Evolutionary conservation across 2,113 vertebrate species (phyloP).

Genomic region (Pavo muticus): DNA sequence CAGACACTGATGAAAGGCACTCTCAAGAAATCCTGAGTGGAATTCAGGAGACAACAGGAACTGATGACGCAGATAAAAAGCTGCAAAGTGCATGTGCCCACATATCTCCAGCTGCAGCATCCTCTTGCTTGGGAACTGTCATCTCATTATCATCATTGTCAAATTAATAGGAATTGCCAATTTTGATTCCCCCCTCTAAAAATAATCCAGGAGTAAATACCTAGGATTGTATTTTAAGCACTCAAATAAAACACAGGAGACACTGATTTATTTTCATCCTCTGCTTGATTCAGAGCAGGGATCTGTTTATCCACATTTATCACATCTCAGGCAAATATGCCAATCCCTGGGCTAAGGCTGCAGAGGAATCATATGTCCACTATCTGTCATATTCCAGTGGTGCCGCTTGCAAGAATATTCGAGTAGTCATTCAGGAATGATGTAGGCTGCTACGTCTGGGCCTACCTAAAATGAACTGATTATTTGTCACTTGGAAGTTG

Average conservation of each 20-base stretch:
- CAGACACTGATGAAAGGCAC: background rate
- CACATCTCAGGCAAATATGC: background rate
- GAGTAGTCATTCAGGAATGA: background rate
- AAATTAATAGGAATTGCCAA: background rate
- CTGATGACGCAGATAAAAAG: background rate
- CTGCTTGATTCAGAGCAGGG: background rate
- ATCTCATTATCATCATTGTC: background rate
- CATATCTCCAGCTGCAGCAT: background rate
- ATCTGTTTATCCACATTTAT: background rate
- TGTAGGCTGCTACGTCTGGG: background rate
- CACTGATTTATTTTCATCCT: background rate
- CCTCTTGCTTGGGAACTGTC: background rate
- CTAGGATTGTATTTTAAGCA: background rate
- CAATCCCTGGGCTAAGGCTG: background rate
- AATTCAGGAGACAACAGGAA: background rate
- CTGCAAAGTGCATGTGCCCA: fast-evolving
- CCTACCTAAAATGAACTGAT: background rate
- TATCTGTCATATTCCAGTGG: background rate
- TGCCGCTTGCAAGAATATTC: background rate
- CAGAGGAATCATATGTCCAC: background rate
- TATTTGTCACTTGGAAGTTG: background rate
- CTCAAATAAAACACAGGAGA: background rate
- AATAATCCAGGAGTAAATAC: background rate
- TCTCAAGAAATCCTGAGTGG: background rate
- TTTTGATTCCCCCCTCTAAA: background rate